Percentiles rank a stretch among this genome's conserved stretches.
Conservation (phyloP, 2,113 vertebrate species). For the Cebus imitator region DNA sequence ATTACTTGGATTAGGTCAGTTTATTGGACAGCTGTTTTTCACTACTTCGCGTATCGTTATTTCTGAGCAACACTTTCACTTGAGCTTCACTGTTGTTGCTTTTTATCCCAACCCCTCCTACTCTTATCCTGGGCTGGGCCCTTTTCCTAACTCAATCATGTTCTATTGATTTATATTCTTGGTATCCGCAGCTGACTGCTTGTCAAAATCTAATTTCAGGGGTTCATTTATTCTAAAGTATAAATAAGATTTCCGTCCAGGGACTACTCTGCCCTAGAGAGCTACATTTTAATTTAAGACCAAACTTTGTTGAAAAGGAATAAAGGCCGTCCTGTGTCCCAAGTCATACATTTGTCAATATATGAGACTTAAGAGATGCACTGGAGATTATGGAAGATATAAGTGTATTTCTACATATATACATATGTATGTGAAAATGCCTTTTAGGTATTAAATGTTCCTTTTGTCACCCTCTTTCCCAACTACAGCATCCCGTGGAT, state of each 20-base stretch:
- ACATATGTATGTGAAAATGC: background rate
- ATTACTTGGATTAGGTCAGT: background rate
- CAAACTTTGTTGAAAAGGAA: conserved; percentile 13
- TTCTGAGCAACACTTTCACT: background rate
- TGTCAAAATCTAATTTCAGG: background rate
- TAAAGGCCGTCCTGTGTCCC: background rate
- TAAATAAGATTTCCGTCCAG: conserved; percentile 29
- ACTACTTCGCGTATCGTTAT: background rate
- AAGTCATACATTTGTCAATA: background rate
- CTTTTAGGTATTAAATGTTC: background rate
- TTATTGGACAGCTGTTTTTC: background rate
- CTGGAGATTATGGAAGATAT: background rate
- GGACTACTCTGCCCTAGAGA: background rate
- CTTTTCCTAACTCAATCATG: background rate
- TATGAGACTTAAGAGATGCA: background rate
- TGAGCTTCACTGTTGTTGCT: background rate
- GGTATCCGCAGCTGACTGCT: background rate
- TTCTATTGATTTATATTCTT: background rate
- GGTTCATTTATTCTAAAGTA: background rate
- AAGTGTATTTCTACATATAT: background rate
- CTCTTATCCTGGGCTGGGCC: background rate
- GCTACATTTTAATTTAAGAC: background rate
- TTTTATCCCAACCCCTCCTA: background rate
- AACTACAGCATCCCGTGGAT: background rate
- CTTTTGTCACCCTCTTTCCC: background rate